phyloP scores from a whole-genome alignment of 2,888 invertebrate species.

The Ophraella communa region DNA sequence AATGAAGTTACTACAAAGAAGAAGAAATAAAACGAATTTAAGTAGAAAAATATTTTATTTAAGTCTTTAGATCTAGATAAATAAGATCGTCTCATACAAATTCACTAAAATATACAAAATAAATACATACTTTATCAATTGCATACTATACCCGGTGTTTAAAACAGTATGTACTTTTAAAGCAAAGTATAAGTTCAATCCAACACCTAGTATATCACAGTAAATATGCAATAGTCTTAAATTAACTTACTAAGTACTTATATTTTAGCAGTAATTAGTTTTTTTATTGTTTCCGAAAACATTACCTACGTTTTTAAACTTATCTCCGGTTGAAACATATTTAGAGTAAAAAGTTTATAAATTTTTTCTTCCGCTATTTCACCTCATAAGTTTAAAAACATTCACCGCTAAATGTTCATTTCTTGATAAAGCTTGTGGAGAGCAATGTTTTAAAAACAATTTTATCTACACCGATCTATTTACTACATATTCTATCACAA shows the following conservation, averaged over 20 bases:
- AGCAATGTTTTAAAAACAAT: neutral
- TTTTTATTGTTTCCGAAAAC: neutral
- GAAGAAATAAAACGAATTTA: neutral
- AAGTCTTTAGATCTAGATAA: conserved; percentile 10
- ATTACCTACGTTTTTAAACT: neutral
- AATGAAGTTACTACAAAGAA: too few species aligned
- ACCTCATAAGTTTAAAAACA: too few species aligned
- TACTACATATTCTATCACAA: neutral
- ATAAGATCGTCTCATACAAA: conserved; percentile 16
- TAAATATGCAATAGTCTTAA: conserved; percentile 48
- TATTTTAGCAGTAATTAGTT: neutral
- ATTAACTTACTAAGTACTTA: neutral
- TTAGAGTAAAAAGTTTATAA: too few species aligned
- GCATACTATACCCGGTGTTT: conserved; percentile 57
- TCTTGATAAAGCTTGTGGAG: too few species aligned
- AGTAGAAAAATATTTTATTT: conserved; percentile 18
- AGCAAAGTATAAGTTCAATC: conserved; percentile 18
- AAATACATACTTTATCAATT: conserved; percentile 44
- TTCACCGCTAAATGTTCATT: too few species aligned
- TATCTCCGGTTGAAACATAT: too few species aligned
- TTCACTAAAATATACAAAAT: conserved; percentile 27
- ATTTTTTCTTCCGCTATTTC: too few species aligned
- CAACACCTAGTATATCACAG: conserved; percentile 51
- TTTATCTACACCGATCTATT: neutral
- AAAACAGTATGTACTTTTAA: neutral